A percentile compares a stretch with the other conserved stretches of the same genome.
Evolutionary conservation across 1,140 invertebrate species (phyloP).

Genomic region (Harpegnathos saltator): DNA sequence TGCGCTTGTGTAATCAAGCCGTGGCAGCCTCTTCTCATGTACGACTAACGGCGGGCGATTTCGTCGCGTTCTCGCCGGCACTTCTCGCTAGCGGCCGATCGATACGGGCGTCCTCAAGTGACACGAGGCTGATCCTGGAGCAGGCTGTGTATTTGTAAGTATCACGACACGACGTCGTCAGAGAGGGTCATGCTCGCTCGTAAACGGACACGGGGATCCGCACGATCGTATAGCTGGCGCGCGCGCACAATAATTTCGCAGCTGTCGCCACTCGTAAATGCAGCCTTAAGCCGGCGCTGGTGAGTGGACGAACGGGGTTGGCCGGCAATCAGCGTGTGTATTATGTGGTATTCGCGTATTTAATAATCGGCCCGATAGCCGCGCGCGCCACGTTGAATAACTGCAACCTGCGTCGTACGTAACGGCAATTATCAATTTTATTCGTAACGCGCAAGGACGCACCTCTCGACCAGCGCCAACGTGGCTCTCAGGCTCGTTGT

Average conservation of each 20-base stretch:
- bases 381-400: constrained; percentile 7
- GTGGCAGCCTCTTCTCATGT: too few relatives aligned
- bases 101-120: too few relatives aligned
- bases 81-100: too few relatives aligned
- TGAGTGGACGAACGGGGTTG: background rate
- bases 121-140: too few relatives aligned
- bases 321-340: constrained; percentile 22
- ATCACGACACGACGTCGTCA: background rate
- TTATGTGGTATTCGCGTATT: constrained; percentile 34
- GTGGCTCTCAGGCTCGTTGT: too few relatives aligned
- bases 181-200: background rate
- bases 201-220: background rate
- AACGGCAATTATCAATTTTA: constrained; percentile 24
- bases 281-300: background rate
- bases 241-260: background rate
- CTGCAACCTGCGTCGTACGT: background rate
- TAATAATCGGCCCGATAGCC: constrained; percentile 21
- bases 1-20: background rate
- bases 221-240: background rate
- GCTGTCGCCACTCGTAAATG: background rate
- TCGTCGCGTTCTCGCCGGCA: too few relatives aligned
- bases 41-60: too few relatives aligned
- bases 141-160: too few relatives aligned
- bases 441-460: background rate
- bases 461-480: too few relatives aligned